Evolutionary conservation across 2,113 vertebrate species (phyloP), one percentile per base, ranked within the genome.

Genomic region (Thinocorus orbignyianus): DNA sequence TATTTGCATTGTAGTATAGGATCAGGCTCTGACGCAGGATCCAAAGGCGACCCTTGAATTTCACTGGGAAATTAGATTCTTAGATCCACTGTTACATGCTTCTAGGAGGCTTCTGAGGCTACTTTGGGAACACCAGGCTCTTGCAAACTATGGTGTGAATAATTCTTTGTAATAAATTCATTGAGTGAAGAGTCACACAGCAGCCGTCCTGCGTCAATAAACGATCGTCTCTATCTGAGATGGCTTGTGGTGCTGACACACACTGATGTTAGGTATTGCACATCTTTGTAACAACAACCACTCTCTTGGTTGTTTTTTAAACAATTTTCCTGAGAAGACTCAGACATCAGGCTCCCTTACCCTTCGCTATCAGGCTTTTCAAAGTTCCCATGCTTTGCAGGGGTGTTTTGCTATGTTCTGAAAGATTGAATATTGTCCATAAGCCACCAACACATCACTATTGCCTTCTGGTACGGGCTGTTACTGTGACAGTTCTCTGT

Each of bases 401-500:
- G n/a, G 41, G 10, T 60, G 28, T 94, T 95, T 90, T 52, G 44
- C 28, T 77, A 8, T 54, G 44, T 84, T 90, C 41, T 87, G 49
- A 81, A 91, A 81, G 66, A 62, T 91, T 52, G 55, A n/a, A 58
- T 73, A 44, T 35, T 65, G 73, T 76, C 52, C 2, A 1, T 54
- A 79, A 81, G 70, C 80, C 61, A 23, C 44, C 35, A 81, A 65
- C 65, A 79, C 52, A 65, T 62, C 55, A 68, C 69, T 64, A 20
- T 48, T 91, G 91, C 84, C 73, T 92, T 95, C 86, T 97, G 92
- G 90, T 91, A 95, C 23, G 1, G 58, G 51, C 62, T 95, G 90
- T 76, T 85, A 92, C 95, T 96, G 89, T 90, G 62, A 66, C 69
- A 69, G 62, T 69, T 51, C 44, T 91, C 93, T 94, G 89, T 96